Evolutionary conservation across 2,113 vertebrate genomes (phyloP).

Genomic region (Desmodus rotundus): DNA sequence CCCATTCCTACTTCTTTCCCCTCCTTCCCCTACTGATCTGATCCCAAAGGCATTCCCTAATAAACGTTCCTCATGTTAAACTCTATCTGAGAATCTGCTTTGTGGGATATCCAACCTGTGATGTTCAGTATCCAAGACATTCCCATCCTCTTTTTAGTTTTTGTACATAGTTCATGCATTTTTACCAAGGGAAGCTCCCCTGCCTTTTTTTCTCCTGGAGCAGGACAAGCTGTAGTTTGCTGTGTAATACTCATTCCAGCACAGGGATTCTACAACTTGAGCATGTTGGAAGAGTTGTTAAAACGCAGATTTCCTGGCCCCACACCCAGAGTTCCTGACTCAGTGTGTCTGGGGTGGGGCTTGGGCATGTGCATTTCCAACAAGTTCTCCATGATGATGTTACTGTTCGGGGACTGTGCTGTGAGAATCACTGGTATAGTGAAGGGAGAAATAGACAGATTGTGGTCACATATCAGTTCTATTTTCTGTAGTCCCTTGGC

Average conservation of each 20-base stretch:
- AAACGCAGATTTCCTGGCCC: not conserved
- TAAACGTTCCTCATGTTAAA: not conserved
- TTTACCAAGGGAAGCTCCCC: not conserved
- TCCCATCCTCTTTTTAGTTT: not conserved
- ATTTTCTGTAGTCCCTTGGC: not conserved
- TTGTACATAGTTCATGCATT: not conserved
- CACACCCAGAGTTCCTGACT: not conserved
- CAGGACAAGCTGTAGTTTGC: not conserved
- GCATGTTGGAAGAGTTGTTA: not conserved
- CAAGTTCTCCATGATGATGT: not conserved
- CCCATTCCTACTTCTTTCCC: not conserved
- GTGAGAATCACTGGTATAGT: not conserved
- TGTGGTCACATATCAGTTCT: not conserved
- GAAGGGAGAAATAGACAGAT: not conserved
- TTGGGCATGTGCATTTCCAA: not conserved
- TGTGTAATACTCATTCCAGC: not conserved
- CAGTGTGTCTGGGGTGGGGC: not conserved
- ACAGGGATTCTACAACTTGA: not conserved
- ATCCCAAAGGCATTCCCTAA: not conserved
- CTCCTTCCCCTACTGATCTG: not conserved
- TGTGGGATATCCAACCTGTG: not conserved
- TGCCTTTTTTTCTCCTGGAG: not conserved
- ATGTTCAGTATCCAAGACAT: not conserved
- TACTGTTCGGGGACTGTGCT: not conserved
- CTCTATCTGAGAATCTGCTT: not conserved